These are phyloP conservation scores for Campopleginae sp. DNA, from an alignment of 2,888 invertebrate genomes.

Conservation along the genomic window DNA sequence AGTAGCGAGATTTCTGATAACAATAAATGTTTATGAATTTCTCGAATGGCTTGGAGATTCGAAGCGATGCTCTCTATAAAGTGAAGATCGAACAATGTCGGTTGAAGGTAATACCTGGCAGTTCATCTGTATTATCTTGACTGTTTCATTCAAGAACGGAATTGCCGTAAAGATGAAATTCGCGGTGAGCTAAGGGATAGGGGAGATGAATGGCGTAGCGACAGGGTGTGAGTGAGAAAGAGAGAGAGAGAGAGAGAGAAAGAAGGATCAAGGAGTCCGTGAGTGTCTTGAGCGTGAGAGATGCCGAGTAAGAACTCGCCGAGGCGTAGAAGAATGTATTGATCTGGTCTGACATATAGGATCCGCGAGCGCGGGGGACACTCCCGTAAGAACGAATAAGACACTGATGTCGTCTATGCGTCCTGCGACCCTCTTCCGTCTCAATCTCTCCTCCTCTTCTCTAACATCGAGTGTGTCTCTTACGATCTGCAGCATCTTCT, in stretches of 20 bases:
- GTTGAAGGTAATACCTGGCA: neutral
- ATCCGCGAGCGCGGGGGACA: conserved; percentile 78
- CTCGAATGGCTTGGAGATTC: neutral
- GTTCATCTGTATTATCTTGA: conserved; percentile 51
- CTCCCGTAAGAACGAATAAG: conserved; percentile 75
- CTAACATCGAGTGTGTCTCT: conserved; percentile 61
- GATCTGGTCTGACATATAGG: conserved; percentile 81
- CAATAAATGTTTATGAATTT: conserved; percentile 1
- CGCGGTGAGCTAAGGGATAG: neutral
- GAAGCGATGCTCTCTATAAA: neutral
- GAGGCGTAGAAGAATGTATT: conserved; percentile 83
- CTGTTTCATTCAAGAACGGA: conserved; percentile 20
- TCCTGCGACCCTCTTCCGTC: conserved; percentile 60
- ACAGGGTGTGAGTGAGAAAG: conserved; percentile 4
- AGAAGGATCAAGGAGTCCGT: conserved; percentile 48
- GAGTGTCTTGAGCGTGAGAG: conserved; percentile 73
- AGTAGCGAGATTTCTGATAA: neutral
- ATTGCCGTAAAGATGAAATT: conserved; percentile 23
- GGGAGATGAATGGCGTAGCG: conserved; percentile 22
- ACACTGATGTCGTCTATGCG: conserved; percentile 77
- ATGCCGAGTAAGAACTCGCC: conserved; percentile 78
- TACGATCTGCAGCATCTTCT: conserved; percentile 49
- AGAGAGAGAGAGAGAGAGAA: conserved; percentile 20
- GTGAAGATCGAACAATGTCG: neutral
- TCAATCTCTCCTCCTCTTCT: conserved; percentile 45